Evolutionary conservation across 2,888 invertebrate species (phyloP).

Genomic region (Cheilosia pagana): DNA sequence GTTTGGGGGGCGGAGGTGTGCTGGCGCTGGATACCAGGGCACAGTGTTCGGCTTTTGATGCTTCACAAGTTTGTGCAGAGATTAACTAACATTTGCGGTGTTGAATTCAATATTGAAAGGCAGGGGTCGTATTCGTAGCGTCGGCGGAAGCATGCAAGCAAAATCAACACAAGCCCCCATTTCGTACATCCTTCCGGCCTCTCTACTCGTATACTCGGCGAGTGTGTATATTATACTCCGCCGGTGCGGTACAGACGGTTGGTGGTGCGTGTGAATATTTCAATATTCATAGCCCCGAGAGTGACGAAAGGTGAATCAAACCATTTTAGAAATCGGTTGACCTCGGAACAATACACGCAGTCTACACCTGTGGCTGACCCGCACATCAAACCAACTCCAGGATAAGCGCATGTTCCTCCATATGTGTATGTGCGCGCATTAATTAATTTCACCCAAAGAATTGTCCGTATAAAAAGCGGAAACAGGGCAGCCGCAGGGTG

Average conservation of each 20-base stretch:
- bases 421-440: conserved; percentile 56
- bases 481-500: conserved; percentile 16
- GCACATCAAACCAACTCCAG: background rate
- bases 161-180: conserved; percentile 67
- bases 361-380: conserved; percentile 67
- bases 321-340: conserved; percentile 70
- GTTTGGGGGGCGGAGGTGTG: conserved; percentile 17
- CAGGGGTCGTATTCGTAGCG: conserved; percentile 50
- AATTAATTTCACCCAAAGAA: conserved; percentile 47
- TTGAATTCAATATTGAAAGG: conserved; percentile 73
- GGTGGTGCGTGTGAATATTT: conserved; percentile 65
- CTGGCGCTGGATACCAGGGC: background rate
- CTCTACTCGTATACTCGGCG: conserved; percentile 4
- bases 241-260: background rate
- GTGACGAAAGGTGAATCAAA: conserved; percentile 67
- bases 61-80: conserved; percentile 74
- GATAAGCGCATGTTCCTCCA: conserved; percentile 42
- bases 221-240: background rate
- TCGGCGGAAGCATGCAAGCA: conserved; percentile 70
- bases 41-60: conserved; percentile 74
- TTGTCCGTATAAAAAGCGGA: conserved; percentile 28
- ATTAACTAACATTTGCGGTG: conserved; percentile 74
- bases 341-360: conserved; percentile 54
- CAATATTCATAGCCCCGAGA: conserved; percentile 59
- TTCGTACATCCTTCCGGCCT: conserved; percentile 70